phyloP scores from a whole-genome alignment of 1,140 invertebrate species.

The Propsilocerus akamusi region DNA sequence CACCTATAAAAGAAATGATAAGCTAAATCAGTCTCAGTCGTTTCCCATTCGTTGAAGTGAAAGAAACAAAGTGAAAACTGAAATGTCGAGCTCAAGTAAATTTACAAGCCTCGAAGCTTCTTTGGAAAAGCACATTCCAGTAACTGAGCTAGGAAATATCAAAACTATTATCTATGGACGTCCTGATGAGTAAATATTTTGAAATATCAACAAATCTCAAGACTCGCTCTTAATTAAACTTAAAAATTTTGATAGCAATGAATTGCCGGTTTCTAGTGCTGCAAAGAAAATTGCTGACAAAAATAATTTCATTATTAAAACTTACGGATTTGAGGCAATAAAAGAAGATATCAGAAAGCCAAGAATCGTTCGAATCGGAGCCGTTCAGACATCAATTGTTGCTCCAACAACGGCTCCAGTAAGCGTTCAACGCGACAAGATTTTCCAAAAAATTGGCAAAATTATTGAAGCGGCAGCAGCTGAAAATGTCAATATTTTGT shows the following conservation, averaged over 20 bases:
- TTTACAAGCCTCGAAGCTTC: too few species aligned
- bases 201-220: too few species aligned
- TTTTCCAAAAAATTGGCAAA: conserved; percentile 41
- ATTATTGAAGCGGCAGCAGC: conserved; percentile 47
- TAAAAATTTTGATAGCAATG: too few species aligned
- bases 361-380: conserved; percentile 44
- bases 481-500: conserved; percentile 56
- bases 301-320: conserved; percentile 41
- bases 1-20: too few species aligned
- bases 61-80: too few species aligned
- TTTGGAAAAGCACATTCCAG: too few species aligned
- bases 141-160: background rate
- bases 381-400: conserved; percentile 62
- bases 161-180: background rate
- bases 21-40: too few species aligned
- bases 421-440: conserved; percentile 42
- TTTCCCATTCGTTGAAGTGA: too few species aligned
- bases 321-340: conserved; percentile 33
- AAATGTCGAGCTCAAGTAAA: too few species aligned
- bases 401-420: conserved; percentile 45
- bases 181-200: background rate
- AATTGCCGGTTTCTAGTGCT: conserved; percentile 19
- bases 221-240: too few species aligned
- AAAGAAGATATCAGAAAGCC: conserved; percentile 33
- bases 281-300: conserved; percentile 23